Percentiles rank a stretch among this genome's conserved stretches.
These are phyloP conservation scores for Sebastes hubbsi DNA, from an alignment of 2,797 vertebrate species.

Conservation along the genomic window DNA sequence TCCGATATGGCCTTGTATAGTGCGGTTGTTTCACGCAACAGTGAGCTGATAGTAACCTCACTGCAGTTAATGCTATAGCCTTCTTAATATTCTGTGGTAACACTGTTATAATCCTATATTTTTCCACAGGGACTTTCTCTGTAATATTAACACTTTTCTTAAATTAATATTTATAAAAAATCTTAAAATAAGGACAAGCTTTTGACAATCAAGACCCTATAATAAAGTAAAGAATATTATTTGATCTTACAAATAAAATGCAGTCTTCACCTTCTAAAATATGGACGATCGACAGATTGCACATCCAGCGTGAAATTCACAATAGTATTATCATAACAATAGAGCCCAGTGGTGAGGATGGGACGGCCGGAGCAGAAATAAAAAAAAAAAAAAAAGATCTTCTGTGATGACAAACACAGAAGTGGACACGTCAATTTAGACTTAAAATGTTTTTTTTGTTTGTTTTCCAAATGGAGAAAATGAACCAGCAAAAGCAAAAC, in stretches of 20 bases:
- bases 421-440: constrained; percentile 42
- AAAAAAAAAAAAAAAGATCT: constrained; percentile 51
- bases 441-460: neutral
- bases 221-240: constrained; percentile 5
- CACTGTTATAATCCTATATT: neutral
- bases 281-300: constrained; percentile 78
- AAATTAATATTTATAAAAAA: neutral
- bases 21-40: constrained; percentile 54
- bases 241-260: constrained; percentile 52
- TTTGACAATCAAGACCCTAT: neutral
- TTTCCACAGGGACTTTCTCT: neutral
- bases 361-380: constrained; percentile 49
- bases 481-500: neutral
- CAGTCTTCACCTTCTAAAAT: constrained; percentile 56
- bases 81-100: constrained; percentile 5
- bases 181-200: constrained; percentile 10
- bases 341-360: constrained; percentile 59
- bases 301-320: constrained; percentile 77
- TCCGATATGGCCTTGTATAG: constrained; percentile 41
- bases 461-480: neutral
- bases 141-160: neutral
- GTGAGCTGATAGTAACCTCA: constrained; percentile 37
- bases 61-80: constrained; percentile 1
- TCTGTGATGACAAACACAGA: constrained; percentile 48
- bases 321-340: constrained; percentile 84